Conservation (phyloP, 2,113 vertebrate species). For the Erpornis zantholeuca region DNA sequence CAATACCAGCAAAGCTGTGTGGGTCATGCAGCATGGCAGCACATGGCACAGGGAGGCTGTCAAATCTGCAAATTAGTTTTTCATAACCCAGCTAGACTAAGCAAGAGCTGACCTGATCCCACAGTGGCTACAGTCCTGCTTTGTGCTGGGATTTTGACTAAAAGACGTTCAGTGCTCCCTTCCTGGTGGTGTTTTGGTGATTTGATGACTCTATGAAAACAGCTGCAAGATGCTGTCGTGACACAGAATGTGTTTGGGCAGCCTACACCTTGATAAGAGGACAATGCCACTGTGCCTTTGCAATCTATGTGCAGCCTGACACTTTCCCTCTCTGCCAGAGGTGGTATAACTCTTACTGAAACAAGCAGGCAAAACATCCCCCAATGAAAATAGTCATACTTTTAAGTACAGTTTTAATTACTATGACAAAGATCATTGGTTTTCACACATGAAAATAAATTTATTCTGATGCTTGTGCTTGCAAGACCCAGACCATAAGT, state of each 20-base stretch:
- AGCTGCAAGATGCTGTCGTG: background rate
- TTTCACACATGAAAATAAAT: slow-evolving; percentile 1
- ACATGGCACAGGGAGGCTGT: background rate
- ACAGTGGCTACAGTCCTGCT: background rate
- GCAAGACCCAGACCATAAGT: background rate
- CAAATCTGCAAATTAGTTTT: background rate
- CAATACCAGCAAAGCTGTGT: background rate
- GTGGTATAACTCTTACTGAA: background rate
- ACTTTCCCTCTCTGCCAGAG: background rate
- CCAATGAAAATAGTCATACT: background rate
- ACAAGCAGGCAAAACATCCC: background rate
- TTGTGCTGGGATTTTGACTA: background rate
- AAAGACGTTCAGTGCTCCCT: background rate
- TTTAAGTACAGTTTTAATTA: background rate
- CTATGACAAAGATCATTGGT: background rate
- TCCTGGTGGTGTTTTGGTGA: background rate
- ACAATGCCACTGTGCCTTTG: background rate
- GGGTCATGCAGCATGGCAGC: rapidly evolving
- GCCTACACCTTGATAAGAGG: background rate
- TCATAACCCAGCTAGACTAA: background rate
- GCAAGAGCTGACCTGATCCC: background rate
- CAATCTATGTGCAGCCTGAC: background rate
- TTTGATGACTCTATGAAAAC: background rate
- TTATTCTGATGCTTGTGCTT: background rate
- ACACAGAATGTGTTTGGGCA: background rate